phyloP scores from a whole-genome alignment of 2,113 vertebrate genomes.

The Ceyx margarethae region DNA sequence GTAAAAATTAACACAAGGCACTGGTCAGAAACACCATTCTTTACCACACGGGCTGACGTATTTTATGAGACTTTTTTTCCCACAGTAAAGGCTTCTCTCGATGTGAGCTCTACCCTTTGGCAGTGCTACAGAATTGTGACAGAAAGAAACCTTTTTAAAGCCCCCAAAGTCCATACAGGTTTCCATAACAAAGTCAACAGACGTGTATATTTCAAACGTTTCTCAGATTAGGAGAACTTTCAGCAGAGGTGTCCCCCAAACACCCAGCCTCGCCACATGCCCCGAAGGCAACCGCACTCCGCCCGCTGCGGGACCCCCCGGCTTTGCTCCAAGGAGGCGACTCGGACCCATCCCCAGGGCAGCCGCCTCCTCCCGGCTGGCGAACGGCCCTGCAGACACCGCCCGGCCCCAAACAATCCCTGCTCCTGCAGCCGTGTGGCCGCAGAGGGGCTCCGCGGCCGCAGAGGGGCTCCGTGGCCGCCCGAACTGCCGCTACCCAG shows the following conservation, averaged over 20 bases:
- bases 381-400: no score
- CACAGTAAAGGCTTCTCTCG: neutral
- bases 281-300: no score
- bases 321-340: no score
- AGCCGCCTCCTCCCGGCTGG: no score
- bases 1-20: neutral
- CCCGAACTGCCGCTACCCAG: no score
- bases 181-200: neutral
- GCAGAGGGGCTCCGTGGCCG: no score
- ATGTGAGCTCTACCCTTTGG: no score
- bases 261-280: rapidly evolving
- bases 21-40: neutral
- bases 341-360: no score
- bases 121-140: neutral
- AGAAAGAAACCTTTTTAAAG: neutral
- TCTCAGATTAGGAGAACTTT: neutral
- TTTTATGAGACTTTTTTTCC: rapidly evolving
- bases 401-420: neutral
- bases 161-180: rapidly evolving
- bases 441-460: no score
- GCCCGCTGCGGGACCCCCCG: no score
- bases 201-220: neutral
- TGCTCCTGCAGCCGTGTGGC: neutral
- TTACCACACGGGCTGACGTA: neutral
- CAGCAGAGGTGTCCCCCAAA: neutral